Evolutionary conservation across 1,140 invertebrate genomes (phyloP).

Genomic region (Zaprionus ornatus): DNA sequence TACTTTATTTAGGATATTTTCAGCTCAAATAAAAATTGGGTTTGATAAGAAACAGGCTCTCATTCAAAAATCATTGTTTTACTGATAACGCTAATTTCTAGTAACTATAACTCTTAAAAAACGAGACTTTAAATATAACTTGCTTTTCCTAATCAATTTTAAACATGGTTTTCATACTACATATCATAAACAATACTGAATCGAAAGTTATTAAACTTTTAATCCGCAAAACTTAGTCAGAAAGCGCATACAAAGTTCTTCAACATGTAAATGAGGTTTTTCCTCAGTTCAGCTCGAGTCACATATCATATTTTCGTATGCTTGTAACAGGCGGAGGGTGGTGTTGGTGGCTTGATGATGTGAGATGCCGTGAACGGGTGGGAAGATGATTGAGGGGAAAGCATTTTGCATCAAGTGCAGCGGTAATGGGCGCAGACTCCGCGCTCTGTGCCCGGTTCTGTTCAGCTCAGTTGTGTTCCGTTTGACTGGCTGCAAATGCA

Average conservation of each 20-base stretch:
- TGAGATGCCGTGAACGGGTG: neutral
- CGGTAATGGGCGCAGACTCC: slow-evolving; percentile 18
- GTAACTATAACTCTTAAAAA: no score
- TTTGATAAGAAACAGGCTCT: neutral
- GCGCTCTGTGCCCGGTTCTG: neutral
- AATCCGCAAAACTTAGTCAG: neutral
- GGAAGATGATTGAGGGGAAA: neutral
- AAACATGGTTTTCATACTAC: neutral
- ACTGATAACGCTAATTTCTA: no score
- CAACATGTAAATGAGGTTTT: neutral
- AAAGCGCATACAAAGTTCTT: neutral
- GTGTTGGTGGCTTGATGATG: neutral
- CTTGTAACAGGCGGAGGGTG: neutral
- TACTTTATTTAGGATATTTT: neutral
- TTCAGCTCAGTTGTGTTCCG: slow-evolving; percentile 20
- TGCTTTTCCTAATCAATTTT: no score
- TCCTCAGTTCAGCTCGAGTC: neutral
- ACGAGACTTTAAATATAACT: no score
- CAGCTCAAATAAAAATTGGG: neutral
- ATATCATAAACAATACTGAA: neutral
- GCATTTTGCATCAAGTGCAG: slow-evolving; percentile 32
- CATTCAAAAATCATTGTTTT: no score
- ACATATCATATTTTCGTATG: neutral
- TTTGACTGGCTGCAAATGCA: slow-evolving; percentile 51
- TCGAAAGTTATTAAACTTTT: neutral